Conservation (phyloP, 2,113 vertebrate species). For the Clarias magur region DNA sequence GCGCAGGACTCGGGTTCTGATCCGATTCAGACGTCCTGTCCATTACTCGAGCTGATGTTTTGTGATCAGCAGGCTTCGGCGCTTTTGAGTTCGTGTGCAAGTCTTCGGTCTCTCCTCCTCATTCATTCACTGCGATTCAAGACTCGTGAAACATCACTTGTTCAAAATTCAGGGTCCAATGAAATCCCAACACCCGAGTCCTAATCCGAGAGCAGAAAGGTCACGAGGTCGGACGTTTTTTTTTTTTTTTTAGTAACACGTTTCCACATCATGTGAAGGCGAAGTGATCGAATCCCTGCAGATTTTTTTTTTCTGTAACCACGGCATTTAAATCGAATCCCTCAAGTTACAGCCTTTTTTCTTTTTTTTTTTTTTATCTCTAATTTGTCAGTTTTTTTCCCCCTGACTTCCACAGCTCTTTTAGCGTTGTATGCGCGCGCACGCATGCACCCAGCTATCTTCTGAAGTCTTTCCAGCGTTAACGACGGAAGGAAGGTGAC, state of each 20-base stretch:
- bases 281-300: background rate
- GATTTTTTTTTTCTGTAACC: too few relatives aligned
- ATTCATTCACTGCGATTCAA: background rate
- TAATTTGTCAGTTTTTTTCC: slow-evolving; percentile 50
- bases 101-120: background rate
- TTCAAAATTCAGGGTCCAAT: background rate
- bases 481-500: slow-evolving; percentile 71
- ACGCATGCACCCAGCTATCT: slow-evolving; percentile 67
- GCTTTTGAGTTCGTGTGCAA: background rate
- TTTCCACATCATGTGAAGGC: background rate
- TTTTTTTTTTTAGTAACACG: too few relatives aligned
- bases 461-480: slow-evolving; percentile 69
- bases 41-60: background rate
- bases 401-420: slow-evolving; percentile 61
- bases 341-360: background rate
- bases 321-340: background rate
- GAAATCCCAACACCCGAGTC: background rate
- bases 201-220: slow-evolving; percentile 24
- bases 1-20: background rate
- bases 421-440: slow-evolving; percentile 60
- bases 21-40: background rate
- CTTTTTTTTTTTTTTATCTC: slow-evolving; percentile 43
- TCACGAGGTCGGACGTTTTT: background rate
- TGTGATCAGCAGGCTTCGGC: too few relatives aligned
- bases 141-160: background rate